These are phyloP conservation scores for Camptogramma bilineatum DNA, from an alignment of 2,888 invertebrate genomes.

Conservation along the genomic window DNA sequence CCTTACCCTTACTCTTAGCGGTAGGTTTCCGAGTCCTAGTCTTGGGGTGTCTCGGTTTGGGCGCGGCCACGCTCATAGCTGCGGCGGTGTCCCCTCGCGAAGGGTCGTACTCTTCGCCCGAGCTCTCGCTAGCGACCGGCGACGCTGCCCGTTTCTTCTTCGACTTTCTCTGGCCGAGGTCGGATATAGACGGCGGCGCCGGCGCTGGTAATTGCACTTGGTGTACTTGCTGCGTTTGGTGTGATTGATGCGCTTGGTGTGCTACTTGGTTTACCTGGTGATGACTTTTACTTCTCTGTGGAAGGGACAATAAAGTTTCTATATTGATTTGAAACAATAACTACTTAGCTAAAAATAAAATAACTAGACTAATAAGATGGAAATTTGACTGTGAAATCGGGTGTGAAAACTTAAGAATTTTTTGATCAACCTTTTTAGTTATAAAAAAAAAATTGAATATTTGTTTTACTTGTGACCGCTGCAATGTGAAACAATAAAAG, in stretches of 20 bases:
- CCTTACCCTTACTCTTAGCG: conserved; percentile 69
- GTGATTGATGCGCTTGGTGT: conserved; percentile 17
- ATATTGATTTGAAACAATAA: not conserved
- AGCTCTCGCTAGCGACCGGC: conserved; percentile 74
- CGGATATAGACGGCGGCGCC: conserved; percentile 70
- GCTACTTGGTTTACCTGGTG: conserved; percentile 21
- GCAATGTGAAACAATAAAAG: too few species aligned
- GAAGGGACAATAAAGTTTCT: not conserved
- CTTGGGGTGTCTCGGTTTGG: conserved; percentile 70
- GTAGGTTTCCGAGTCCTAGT: conserved; percentile 65
- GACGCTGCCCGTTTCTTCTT: conserved; percentile 78
- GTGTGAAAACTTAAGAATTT: too few species aligned
- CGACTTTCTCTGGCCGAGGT: conserved; percentile 75
- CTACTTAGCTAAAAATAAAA: not conserved
- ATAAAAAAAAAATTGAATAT: too few species aligned
- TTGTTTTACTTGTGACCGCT: too few species aligned
- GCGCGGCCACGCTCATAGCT: conserved; percentile 74
- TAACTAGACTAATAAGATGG: too few species aligned
- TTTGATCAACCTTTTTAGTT: too few species aligned
- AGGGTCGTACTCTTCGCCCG: conserved; percentile 81
- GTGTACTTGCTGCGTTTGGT: conserved; percentile 9
- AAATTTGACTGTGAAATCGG: too few species aligned
- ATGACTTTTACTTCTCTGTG: conserved; percentile 31
- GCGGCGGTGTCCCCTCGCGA: conserved; percentile 72
- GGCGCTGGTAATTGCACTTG: conserved; percentile 48